Evolutionary conservation across 2,888 invertebrate genomes (phyloP).

Genomic region (Meiosimyza platycephala): DNA sequence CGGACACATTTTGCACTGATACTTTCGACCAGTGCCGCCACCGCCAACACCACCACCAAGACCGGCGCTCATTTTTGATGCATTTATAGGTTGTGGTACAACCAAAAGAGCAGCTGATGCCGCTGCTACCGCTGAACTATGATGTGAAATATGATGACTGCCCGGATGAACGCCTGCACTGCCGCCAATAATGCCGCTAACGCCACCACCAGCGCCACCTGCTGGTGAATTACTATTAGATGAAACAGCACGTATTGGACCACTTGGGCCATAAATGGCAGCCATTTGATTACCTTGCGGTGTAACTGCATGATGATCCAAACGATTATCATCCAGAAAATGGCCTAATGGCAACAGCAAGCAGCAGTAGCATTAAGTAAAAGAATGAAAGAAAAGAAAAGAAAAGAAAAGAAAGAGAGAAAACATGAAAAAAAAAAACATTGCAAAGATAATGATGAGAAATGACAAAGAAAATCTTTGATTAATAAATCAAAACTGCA

Average conservation of each 20-base stretch:
- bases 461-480: conserved; percentile 2
- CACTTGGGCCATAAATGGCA: conserved; percentile 51
- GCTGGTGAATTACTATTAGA: conserved; percentile 56
- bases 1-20: conserved; percentile 97
- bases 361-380: conserved; percentile 3
- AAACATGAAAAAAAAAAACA: conserved; percentile 20
- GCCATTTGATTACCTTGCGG: conserved; percentile 59
- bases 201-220: conserved; percentile 56
- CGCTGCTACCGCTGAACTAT: conserved; percentile 70
- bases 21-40: conserved; percentile 75
- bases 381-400: conserved; percentile 9
- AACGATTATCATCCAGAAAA: conserved; percentile 66
- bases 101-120: conserved; percentile 79
- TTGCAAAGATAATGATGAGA: conserved; percentile 37
- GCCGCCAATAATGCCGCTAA: conserved; percentile 52
- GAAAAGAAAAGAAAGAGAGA: conserved; percentile 19
- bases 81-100: conserved; percentile 89
- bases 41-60: conserved; percentile 54
- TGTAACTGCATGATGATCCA: conserved; percentile 65
- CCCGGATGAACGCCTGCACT: conserved; percentile 56
- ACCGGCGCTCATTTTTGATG: conserved; percentile 71
- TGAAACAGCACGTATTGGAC: conserved; percentile 51
- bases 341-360: conserved; percentile 57
- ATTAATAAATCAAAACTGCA: conserved; percentile 23
- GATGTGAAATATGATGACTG: conserved; percentile 68